Evolutionary conservation across 2,113 vertebrate species (phyloP), one percentile per base, ranked within the genome.

Genomic region (Phylloscopus trochilus): DNA sequence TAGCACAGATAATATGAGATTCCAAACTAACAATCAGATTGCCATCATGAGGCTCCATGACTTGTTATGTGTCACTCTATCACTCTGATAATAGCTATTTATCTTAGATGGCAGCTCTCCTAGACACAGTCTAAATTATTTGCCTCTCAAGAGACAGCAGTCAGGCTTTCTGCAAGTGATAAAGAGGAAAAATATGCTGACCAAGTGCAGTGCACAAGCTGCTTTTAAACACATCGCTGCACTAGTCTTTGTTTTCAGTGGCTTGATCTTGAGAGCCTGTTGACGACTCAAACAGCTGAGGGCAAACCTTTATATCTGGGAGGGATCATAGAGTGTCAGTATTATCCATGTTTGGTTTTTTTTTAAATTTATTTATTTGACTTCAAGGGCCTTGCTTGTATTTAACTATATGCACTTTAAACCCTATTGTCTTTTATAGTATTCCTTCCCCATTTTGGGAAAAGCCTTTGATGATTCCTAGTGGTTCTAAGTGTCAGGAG

Each of bases 121-220:
- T 80, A 88, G 67, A 86, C 37, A 87, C 15, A 66, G 35, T 22
- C 51, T 77, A 59, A 91, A 92, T 81, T 74, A 66, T 92, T 91
- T 91, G 56, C 18, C 56, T 93, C 69, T 90, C 86, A 94, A 75
- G 39, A 84, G 75, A 43, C 15, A 91, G 76, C n/a, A 92, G 58
- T 87, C 33, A 73, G 77, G 23, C 44, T 83, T 96, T 86, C 47
- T 64, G 63, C 55, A 68, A 89, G 43, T 31, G 72, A 91, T 74
- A 68, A 91, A 96, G 39, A 66, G 28, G 55, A 68, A 81, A 92
- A 94, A 94, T 77, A 73, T 58, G 59, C 80, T 91, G 74, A 90
- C 75, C 26, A 55, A 90, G 39, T 70, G 28, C 44, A 89, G 52
- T n/a, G 43, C 56, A 90, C 6, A 37, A 44, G 59, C 33, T 64